Evolutionary conservation across 2,888 invertebrate species (phyloP).

Genomic region (Calameuta pallipes): DNA sequence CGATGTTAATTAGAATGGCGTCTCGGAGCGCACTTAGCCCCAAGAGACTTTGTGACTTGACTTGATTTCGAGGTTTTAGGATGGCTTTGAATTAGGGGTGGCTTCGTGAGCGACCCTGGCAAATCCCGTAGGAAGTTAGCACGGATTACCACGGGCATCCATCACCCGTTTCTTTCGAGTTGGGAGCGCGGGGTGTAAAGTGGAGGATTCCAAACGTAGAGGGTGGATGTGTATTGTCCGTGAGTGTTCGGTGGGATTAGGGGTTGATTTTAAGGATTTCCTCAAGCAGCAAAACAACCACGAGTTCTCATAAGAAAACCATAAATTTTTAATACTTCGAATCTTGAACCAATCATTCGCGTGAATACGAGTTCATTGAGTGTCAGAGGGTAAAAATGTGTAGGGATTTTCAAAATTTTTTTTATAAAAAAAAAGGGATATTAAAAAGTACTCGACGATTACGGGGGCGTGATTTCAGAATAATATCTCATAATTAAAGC

Average conservation of each 20-base stretch:
- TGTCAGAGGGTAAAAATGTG: background rate
- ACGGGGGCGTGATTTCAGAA: conserved; percentile 60
- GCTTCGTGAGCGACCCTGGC: conserved; percentile 41
- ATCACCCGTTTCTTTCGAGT: conserved; percentile 60
- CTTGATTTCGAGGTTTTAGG: conserved; percentile 63
- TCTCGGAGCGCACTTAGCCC: conserved; percentile 42
- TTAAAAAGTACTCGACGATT: conserved; percentile 57
- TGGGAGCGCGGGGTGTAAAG: conserved; percentile 16
- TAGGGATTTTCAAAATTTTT: background rate
- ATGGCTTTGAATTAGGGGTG: conserved; percentile 45
- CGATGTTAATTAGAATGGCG: conserved; percentile 65
- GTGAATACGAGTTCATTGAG: background rate
- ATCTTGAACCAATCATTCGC: background rate
- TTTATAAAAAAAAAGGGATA: conserved; percentile 48
- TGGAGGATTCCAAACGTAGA: background rate
- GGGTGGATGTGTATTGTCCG: conserved; percentile 6
- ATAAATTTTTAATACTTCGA: background rate
- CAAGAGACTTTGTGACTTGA: conserved; percentile 61
- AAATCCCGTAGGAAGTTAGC: conserved; percentile 65
- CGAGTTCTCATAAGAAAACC: background rate
- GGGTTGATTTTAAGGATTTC: conserved; percentile 9
- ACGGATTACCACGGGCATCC: conserved; percentile 64
- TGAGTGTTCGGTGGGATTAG: conserved; percentile 4
- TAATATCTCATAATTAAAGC: conserved; percentile 64
- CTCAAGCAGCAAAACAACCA: background rate